Evolutionary conservation across 2,888 invertebrate species (phyloP).

Genomic region (Lordiphosa fenestrarum): DNA sequence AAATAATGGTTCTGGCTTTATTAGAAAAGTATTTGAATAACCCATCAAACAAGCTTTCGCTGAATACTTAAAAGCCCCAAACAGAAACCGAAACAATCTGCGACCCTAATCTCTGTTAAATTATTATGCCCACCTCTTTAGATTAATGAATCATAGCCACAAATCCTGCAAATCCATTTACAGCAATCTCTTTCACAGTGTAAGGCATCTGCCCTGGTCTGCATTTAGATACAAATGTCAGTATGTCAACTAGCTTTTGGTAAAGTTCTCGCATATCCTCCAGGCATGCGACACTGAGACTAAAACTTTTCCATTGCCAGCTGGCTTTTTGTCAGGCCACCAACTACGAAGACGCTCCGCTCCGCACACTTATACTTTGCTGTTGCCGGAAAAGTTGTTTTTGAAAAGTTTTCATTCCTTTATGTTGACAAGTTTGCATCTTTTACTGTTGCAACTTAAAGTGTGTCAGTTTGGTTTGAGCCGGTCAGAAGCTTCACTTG

Average conservation of each 20-base stretch:
- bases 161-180: too few species aligned
- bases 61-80: too few species aligned
- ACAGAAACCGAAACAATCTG: too few species aligned
- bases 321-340: conserved; percentile 21
- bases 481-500: conserved; percentile 13
- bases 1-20: too few species aligned
- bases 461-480: conserved; percentile 29
- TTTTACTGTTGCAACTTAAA: conserved; percentile 29
- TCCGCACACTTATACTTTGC: conserved; percentile 1
- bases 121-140: too few species aligned
- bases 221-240: conserved; percentile 14
- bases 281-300: conserved; percentile 25
- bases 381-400: conserved; percentile 3
- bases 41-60: too few species aligned
- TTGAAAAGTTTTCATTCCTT: conserved; percentile 9
- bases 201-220: not conserved
- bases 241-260: conserved; percentile 11
- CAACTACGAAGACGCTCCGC: conserved; percentile 18
- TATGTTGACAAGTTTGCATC: conserved; percentile 25
- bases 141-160: too few species aligned
- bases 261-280: conserved; percentile 42
- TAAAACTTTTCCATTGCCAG: conserved; percentile 11
- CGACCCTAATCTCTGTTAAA: too few species aligned
- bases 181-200: not conserved
- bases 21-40: too few species aligned